phyloP scores from a whole-genome alignment of 2,113 vertebrate species.

The Nymphicus hollandicus region DNA sequence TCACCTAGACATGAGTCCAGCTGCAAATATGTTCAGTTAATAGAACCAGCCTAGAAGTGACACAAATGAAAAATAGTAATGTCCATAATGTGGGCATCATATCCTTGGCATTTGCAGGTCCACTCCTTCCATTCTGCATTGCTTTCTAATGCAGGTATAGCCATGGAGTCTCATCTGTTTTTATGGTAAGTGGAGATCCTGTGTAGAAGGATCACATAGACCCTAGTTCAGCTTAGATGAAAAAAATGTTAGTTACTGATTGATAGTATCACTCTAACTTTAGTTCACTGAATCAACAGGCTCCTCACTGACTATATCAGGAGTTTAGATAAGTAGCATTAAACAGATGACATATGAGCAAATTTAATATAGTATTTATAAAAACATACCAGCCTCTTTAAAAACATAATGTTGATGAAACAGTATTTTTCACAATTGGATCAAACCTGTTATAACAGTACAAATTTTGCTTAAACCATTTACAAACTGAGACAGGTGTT shows the following conservation, averaged over 20 bases:
- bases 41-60: not conserved
- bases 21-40: not conserved
- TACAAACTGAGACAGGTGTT: not conserved
- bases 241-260: not conserved
- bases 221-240: not conserved
- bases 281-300: not conserved
- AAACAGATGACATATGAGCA: not conserved
- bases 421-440: not conserved
- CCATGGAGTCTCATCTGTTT: not conserved
- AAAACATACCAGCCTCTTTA: not conserved
- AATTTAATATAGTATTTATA: not conserved
- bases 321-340: not conserved
- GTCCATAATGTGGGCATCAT: not conserved
- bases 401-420: not conserved
- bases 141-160: not conserved
- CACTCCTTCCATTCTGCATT: not conserved
- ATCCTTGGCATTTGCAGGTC: not conserved
- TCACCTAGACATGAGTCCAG: not conserved
- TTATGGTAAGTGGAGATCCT: not conserved
- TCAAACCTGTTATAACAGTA: not conserved
- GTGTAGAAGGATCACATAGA: not conserved
- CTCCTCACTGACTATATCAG: not conserved
- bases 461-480: not conserved
- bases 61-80: not conserved
- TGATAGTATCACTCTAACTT: not conserved